Percentiles rank a stretch among this genome's conserved stretches.
These are phyloP conservation scores for Acleris holmiana DNA, from an alignment of 2,888 invertebrate species.

Conservation along the genomic window DNA sequence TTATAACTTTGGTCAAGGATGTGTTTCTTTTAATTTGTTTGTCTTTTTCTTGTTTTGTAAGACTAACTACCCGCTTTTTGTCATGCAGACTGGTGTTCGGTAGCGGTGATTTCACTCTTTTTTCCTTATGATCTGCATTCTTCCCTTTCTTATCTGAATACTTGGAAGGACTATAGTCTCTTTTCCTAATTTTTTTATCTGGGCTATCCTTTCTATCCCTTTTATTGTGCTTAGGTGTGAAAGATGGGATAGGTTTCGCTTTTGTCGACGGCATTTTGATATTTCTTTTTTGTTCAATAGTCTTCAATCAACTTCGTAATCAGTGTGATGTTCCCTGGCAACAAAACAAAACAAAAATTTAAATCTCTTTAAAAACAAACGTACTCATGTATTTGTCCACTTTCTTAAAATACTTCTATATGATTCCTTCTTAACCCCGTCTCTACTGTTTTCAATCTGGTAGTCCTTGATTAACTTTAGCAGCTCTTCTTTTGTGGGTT, in stretches of 20 bases:
- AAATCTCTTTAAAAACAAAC: not conserved
- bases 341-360: slow-evolving; percentile 3
- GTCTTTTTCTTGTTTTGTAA: not conserved
- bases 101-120: too few relatives aligned
- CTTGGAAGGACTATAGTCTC: too few relatives aligned
- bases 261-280: not conserved
- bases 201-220: not conserved
- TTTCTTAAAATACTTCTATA: not conserved
- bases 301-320: slow-evolving; percentile 3
- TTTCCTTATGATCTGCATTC: too few relatives aligned
- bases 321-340: not conserved
- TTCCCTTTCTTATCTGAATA: too few relatives aligned
- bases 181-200: too few relatives aligned
- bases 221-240: too few relatives aligned
- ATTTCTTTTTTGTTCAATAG: not conserved
- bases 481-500: not conserved
- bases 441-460: not conserved
- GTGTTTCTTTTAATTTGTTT: not conserved
- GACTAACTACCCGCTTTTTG: not conserved
- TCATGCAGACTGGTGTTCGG: not conserved
- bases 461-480: not conserved
- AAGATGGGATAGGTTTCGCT: not conserved
- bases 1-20: too few relatives aligned
- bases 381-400: not conserved
- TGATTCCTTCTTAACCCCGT: not conserved